Conservation (phyloP, 2,888 invertebrate genomes). For the Prenolepis imparis region DNA sequence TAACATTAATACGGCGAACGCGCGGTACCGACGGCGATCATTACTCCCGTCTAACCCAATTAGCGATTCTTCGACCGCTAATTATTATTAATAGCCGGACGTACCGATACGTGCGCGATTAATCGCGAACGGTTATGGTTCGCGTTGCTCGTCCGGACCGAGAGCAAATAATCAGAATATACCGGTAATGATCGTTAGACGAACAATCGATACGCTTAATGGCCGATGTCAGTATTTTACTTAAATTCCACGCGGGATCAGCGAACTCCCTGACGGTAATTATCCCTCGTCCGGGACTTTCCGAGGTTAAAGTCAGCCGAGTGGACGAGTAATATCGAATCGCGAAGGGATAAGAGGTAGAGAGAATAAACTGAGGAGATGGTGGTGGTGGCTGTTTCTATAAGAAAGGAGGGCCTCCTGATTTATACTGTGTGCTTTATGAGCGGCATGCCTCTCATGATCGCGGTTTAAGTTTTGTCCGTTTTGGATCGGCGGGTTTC, state of each 20-base stretch:
- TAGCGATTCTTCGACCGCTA: constrained; percentile 28
- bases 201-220: constrained; percentile 36
- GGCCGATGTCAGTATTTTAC: constrained; percentile 22
- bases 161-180: constrained; percentile 26
- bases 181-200: constrained; percentile 15
- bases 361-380: constrained; percentile 57
- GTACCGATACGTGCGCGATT: constrained; percentile 34
- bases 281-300: constrained; percentile 69
- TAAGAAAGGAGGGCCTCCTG: constrained; percentile 75
- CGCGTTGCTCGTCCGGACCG: neutral
- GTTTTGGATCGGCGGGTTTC: constrained; percentile 57
- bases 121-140: constrained; percentile 16
- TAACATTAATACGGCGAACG: constrained; percentile 23
- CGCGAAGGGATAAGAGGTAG: constrained; percentile 47
- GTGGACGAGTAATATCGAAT: constrained; percentile 63
- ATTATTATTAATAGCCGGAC: constrained; percentile 48
- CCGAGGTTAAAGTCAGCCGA: constrained; percentile 74
- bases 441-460: constrained; percentile 75
- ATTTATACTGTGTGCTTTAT: constrained; percentile 82
- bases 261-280: constrained; percentile 78
- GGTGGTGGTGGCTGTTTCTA: constrained; percentile 59
- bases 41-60: constrained; percentile 49
- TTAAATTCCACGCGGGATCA: constrained; percentile 75
- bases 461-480: constrained; percentile 76
- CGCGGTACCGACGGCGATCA: constrained; percentile 35